phyloP scores from a whole-genome alignment of 2,113 vertebrate species.

The Microtus ochrogaster region DNA sequence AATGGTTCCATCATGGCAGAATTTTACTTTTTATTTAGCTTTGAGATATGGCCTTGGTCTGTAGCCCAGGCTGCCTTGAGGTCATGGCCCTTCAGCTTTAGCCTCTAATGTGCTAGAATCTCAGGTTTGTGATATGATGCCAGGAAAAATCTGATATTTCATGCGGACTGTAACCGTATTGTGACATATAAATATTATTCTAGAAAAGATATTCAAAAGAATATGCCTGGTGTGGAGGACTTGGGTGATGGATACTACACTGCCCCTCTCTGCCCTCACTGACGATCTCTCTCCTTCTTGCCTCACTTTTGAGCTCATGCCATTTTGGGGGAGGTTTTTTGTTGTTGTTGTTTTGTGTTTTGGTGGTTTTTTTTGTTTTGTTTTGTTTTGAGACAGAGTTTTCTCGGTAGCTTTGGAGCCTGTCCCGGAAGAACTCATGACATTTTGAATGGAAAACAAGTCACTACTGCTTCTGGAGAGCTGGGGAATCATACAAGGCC shows the following conservation, averaged over 20 bases:
- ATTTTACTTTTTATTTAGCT: background rate
- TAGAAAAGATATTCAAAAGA: background rate
- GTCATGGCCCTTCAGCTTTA: background rate
- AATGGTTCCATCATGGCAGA: background rate
- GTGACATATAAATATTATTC: background rate
- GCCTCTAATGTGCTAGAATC: background rate
- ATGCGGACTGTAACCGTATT: background rate
- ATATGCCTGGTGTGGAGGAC: background rate
- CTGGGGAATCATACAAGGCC: background rate
- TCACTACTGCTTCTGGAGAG: background rate
- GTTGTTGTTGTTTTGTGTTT: no score
- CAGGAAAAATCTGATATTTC: background rate
- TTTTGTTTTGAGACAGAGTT: no score
- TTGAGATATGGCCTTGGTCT: background rate
- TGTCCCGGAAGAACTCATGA: background rate
- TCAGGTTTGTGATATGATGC: background rate
- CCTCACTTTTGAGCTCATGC: background rate
- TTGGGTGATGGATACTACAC: background rate
- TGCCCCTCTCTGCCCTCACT: background rate
- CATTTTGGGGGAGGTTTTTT: background rate
- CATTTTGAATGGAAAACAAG: background rate
- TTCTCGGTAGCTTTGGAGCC: no score
- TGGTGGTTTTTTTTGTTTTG: no score
- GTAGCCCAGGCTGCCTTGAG: background rate
- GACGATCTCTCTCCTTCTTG: background rate